Percentiles rank a stretch among this genome's conserved stretches.
These are phyloP conservation scores for Hoplostethus atlanticus DNA, from an alignment of 2,797 vertebrate species.

Conservation along the genomic window DNA sequence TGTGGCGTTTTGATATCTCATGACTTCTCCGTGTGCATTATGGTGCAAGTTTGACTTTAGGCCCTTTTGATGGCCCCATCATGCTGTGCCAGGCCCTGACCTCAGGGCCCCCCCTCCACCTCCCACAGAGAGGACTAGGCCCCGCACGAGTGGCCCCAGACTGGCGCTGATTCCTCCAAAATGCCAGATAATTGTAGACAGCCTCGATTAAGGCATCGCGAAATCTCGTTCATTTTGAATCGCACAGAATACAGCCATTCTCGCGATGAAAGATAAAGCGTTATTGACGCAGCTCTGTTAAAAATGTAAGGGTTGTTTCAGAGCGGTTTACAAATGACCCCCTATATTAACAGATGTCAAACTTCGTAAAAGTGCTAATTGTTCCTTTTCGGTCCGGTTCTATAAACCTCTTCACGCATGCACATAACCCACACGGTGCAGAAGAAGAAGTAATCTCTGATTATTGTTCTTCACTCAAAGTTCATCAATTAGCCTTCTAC, in stretches of 20 bases:
- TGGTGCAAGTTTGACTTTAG: slow-evolving; percentile 32
- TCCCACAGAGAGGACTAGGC: slow-evolving; percentile 4
- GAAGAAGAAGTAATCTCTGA: slow-evolving; percentile 31
- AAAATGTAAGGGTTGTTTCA: no score
- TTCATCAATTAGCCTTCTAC: slow-evolving; percentile 72
- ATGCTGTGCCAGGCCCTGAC: slow-evolving; percentile 5
- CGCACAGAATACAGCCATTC: not conserved
- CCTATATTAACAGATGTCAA: not conserved
- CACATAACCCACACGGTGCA: slow-evolving; percentile 1
- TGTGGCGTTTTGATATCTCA: no score
- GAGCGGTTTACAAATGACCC: no score
- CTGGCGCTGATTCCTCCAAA: not conserved
- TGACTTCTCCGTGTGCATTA: slow-evolving; percentile 33
- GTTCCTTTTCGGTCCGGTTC: not conserved
- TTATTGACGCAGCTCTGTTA: not conserved
- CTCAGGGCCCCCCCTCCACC: slow-evolving; percentile 17
- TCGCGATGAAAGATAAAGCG: slow-evolving; percentile 8
- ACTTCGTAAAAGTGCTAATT: not conserved
- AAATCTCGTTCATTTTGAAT: not conserved
- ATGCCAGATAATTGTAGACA: slow-evolving; percentile 8
- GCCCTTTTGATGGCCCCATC: slow-evolving; percentile 37
- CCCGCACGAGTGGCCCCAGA: slow-evolving; percentile 4
- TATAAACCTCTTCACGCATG: not conserved
- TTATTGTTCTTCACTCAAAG: slow-evolving; percentile 53
- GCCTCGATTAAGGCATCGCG: slow-evolving; percentile 22